Percentiles rank a stretch among this genome's conserved stretches.
These are phyloP conservation scores for Piprites chloris DNA, from an alignment of 2,113 vertebrate species.

Conservation along the genomic window DNA sequence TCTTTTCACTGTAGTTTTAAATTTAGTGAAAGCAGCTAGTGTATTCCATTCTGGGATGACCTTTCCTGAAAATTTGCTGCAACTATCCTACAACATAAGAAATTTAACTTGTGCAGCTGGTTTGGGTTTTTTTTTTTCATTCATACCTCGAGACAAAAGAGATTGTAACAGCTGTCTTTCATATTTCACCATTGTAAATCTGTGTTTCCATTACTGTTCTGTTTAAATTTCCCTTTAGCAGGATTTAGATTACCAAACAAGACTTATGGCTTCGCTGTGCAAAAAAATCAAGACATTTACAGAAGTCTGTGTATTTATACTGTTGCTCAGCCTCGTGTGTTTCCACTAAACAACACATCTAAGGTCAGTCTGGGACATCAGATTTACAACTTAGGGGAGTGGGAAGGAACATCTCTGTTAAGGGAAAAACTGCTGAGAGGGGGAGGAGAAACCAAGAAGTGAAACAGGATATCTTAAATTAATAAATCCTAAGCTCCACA, in stretches of 20 bases:
- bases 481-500: background rate
- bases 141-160: background rate
- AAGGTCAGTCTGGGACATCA: background rate
- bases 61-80: background rate
- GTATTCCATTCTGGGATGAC: background rate
- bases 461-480: background rate
- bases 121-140: background rate
- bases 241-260: background rate
- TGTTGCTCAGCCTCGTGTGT: background rate
- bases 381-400: background rate
- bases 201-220: background rate
- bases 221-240: background rate
- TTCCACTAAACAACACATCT: background rate
- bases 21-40: background rate
- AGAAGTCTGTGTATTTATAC: background rate
- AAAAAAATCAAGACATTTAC: background rate
- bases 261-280: background rate
- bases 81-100: background rate
- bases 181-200: background rate
- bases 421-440: background rate
- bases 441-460: background rate
- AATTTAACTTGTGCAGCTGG: background rate
- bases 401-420: background rate
- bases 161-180: slow-evolving; percentile 11
- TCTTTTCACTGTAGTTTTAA: background rate